Evolutionary conservation across 2,797 vertebrate species (phyloP).

Genomic region (Varecia variegata): DNA sequence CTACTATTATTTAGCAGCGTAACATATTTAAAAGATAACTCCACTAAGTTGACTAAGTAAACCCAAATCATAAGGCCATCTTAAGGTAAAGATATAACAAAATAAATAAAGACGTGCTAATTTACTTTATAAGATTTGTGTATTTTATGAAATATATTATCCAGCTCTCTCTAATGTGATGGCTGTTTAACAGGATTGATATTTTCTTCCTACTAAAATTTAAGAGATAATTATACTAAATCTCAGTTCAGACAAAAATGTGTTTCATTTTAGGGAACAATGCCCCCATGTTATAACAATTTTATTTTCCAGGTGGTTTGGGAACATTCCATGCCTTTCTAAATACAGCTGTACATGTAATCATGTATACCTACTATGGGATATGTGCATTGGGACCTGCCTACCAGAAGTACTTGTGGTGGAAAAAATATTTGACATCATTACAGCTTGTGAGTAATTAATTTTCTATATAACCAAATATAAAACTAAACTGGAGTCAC

Average conservation of each 20-base stretch:
- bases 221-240: constrained; percentile 34
- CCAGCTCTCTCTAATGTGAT: neutral
- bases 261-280: constrained; percentile 10
- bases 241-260: neutral
- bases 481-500: neutral
- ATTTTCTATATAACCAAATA: constrained; percentile 24
- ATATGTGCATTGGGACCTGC: constrained; percentile 93
- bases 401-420: constrained; percentile 96
- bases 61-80: neutral
- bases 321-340: constrained; percentile 96
- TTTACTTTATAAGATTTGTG: constrained; percentile 3
- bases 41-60: constrained; percentile 3
- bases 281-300: neutral
- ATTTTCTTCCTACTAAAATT: constrained; percentile 10
- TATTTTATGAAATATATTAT: constrained; percentile 19
- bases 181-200: neutral
- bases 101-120: neutral
- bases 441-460: constrained; percentile 93
- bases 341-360: constrained; percentile 93
- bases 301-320: constrained; percentile 89
- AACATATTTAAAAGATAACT: constrained; percentile 15
- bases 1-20: neutral
- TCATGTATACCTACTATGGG: constrained; percentile 98
- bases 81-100: constrained; percentile 4
- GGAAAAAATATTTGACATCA: constrained; percentile 97